Conservation (phyloP, 2,113 vertebrate genomes). For the Jacana jacana region DNA sequence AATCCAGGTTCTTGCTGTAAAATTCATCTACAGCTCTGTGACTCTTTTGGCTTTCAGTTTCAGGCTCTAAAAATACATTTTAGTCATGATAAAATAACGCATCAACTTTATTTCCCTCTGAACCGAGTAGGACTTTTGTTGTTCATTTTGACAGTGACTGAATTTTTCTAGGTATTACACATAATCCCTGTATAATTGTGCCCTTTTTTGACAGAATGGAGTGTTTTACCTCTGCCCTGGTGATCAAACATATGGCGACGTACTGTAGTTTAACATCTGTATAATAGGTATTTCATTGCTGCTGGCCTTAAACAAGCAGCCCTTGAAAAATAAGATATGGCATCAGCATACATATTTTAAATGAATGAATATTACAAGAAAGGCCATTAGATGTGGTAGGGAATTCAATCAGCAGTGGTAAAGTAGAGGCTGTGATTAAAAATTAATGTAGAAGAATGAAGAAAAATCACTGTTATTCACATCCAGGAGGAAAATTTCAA, state of each 20-base stretch:
- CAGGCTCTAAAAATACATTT: background rate
- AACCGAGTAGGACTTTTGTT: background rate
- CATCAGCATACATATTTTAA: constrained; percentile 68
- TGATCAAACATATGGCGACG: constrained; percentile 41
- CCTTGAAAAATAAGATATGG: constrained; percentile 71
- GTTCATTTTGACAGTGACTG: background rate
- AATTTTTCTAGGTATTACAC: background rate
- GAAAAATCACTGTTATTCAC: constrained; percentile 60
- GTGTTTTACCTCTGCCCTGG: constrained; percentile 17
- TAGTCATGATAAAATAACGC: background rate
- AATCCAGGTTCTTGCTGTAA: background rate
- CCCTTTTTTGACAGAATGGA: background rate
- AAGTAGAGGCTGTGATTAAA: constrained; percentile 74
- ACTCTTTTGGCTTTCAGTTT: background rate
- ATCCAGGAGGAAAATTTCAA: constrained; percentile 48
- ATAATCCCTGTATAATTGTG: background rate
- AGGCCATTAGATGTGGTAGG: constrained; percentile 63
- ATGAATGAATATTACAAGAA: constrained; percentile 72
- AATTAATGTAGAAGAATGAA: constrained; percentile 71
- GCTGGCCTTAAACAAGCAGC: constrained; percentile 48
- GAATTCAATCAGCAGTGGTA: constrained; percentile 69
- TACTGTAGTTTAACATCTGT: constrained; percentile 20
- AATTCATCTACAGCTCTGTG: background rate
- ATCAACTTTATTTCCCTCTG: background rate
- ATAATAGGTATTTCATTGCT: constrained; percentile 50